Evolutionary conservation across 37 sponge, comb jelly and placozoan genomes (phyloP).

Genomic region (Cladorhizidae sp.): DNA sequence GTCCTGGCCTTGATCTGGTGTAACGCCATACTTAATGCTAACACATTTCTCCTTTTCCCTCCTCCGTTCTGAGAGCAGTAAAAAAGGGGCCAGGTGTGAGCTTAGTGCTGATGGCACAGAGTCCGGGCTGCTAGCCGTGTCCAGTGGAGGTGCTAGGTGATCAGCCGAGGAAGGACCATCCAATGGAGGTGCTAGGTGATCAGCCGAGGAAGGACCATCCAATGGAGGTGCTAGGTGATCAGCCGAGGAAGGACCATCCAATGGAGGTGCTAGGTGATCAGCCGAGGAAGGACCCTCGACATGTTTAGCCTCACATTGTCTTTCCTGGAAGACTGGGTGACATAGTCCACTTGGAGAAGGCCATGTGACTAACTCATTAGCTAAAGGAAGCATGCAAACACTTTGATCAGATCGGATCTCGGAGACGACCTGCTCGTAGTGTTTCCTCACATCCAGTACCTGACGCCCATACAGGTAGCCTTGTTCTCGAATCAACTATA

Average conservation of each 20-base stretch:
- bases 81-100: too few species aligned
- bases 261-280: neutral
- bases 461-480: conserved; percentile 27
- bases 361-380: conserved; percentile 34
- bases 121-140: too few species aligned
- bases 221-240: neutral
- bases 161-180: neutral
- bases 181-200: neutral
- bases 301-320: neutral
- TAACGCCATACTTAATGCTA: too few species aligned
- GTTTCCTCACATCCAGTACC: conserved; percentile 38
- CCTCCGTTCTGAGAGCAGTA: too few species aligned
- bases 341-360: conserved; percentile 30
- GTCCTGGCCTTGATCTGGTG: too few species aligned
- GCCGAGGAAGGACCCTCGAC: neutral
- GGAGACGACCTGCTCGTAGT: conserved; percentile 44
- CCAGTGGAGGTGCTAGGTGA: neutral
- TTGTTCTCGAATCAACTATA: too few species aligned
- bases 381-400: neutral
- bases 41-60: too few species aligned
- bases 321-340: conserved; percentile 8
- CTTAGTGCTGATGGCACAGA: too few species aligned
- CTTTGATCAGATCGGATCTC: conserved; percentile 14
- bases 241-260: neutral
- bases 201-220: neutral